Evolutionary conservation across 2,888 invertebrate species (phyloP).

Genomic region (Patella pellucida): DNA sequence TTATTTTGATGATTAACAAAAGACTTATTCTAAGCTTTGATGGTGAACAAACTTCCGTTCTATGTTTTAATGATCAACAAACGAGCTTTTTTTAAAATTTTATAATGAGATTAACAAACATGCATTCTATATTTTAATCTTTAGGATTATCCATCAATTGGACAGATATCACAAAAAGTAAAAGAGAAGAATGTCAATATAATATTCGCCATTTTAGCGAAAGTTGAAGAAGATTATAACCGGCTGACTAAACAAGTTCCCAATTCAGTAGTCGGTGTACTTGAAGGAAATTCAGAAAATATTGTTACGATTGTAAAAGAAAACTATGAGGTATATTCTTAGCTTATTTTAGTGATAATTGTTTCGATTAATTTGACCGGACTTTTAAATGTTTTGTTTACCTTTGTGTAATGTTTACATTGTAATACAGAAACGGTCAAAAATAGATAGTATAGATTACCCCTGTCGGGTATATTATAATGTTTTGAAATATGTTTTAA

Average conservation of each 20-base stretch:
- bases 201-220: constrained; percentile 93
- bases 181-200: constrained; percentile 94
- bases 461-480: too few relatives aligned
- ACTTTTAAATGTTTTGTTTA: background rate
- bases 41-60: too few relatives aligned
- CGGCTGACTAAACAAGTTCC: constrained; percentile 87
- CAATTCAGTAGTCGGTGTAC: constrained; percentile 88
- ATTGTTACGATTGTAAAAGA: constrained; percentile 93
- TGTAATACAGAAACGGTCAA: constrained; percentile 13
- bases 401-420: constrained; percentile 9
- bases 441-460: background rate
- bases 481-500: too few relatives aligned
- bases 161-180: constrained; percentile 87
- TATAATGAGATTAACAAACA: too few relatives aligned
- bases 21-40: too few relatives aligned
- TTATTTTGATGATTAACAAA: too few relatives aligned
- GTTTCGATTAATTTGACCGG: background rate
- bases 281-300: constrained; percentile 93
- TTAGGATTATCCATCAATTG: constrained; percentile 94
- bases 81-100: too few relatives aligned
- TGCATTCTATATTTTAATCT: background rate
- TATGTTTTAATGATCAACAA: too few relatives aligned
- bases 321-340: constrained; percentile 78
- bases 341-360: too few relatives aligned
- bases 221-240: constrained; percentile 86